Evolutionary conservation across 2,797 vertebrate species (phyloP).

Genomic region (Leptodactylus fallax): DNA sequence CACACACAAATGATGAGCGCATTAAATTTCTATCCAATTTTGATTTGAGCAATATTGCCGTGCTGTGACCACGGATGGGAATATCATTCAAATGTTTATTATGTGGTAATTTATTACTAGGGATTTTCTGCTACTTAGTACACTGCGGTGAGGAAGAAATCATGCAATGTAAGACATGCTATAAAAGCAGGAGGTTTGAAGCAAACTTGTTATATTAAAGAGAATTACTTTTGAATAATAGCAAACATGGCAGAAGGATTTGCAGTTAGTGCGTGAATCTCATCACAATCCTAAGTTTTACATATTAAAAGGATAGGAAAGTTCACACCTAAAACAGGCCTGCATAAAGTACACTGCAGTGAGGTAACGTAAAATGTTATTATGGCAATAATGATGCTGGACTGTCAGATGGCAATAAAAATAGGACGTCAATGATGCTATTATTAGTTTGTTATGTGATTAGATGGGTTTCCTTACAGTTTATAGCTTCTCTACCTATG

Average conservation of each 20-base stretch:
- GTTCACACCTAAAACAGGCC: not conserved
- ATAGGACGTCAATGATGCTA: too few species aligned
- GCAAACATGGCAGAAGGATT: not conserved
- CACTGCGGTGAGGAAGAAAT: conserved; percentile 18
- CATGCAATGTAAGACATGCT: not conserved
- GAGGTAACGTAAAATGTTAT: not conserved
- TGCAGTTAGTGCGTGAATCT: not conserved
- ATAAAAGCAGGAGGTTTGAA: not conserved
- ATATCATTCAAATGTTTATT: conserved; percentile 38
- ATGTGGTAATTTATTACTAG: conserved; percentile 13
- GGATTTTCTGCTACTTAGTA: conserved; percentile 31
- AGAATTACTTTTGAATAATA: not conserved
- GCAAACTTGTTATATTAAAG: conserved; percentile 24
- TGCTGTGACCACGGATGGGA: conserved; percentile 14
- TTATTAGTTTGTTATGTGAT: too few species aligned
- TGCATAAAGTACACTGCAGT: not conserved
- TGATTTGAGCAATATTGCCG: conserved; percentile 26
- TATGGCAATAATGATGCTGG: not conserved
- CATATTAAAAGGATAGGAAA: not conserved
- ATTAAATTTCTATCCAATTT: conserved; percentile 36
- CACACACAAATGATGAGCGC: conserved; percentile 32
- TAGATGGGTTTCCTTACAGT: too few species aligned
- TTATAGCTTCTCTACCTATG: too few species aligned
- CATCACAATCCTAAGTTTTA: not conserved
- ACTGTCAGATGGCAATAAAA: not conserved